Percentiles rank a stretch among this genome's conserved stretches.
Evolutionary conservation across 1,140 invertebrate genomes (phyloP).

Genomic region (Lutraria rhynchaena): DNA sequence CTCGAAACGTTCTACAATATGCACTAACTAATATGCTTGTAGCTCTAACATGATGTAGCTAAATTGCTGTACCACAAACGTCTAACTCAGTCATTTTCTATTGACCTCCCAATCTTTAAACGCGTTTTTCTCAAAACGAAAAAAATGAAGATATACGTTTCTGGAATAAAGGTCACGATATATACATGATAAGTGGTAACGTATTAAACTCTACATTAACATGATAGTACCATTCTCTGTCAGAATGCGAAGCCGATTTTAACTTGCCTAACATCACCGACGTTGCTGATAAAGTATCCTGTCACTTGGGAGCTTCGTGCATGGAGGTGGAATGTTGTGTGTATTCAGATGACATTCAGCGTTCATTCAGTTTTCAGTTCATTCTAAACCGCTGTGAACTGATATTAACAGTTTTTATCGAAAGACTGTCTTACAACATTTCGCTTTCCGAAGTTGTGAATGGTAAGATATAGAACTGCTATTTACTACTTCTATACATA

Average conservation of each 20-base stretch:
- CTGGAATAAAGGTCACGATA: too few species aligned
- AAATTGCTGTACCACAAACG: too few species aligned
- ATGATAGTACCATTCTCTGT: not conserved
- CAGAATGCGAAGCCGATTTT: constrained; percentile 18
- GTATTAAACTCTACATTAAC: not conserved
- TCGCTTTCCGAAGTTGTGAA: constrained; percentile 1
- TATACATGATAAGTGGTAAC: not conserved
- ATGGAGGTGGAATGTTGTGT: constrained; percentile 9
- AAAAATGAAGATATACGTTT: too few species aligned
- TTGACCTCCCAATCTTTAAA: too few species aligned
- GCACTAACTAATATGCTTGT: too few species aligned
- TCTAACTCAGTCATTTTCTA: too few species aligned
- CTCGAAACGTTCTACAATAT: too few species aligned
- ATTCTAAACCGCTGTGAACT: constrained; percentile 21
- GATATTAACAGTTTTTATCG: constrained; percentile 13
- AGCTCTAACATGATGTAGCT: too few species aligned
- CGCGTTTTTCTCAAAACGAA: too few species aligned
- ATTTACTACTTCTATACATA: not conserved
- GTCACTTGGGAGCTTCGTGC: constrained; percentile 7
- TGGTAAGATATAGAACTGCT: constrained; percentile 4
- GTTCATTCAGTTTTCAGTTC: not conserved
- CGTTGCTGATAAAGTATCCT: not conserved
- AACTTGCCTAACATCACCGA: constrained; percentile 26
- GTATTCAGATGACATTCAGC: constrained; percentile 2
- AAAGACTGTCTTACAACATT: not conserved